Evolutionary conservation across 2,888 invertebrate genomes (phyloP).

Genomic region (Priocnemis perturbator): DNA sequence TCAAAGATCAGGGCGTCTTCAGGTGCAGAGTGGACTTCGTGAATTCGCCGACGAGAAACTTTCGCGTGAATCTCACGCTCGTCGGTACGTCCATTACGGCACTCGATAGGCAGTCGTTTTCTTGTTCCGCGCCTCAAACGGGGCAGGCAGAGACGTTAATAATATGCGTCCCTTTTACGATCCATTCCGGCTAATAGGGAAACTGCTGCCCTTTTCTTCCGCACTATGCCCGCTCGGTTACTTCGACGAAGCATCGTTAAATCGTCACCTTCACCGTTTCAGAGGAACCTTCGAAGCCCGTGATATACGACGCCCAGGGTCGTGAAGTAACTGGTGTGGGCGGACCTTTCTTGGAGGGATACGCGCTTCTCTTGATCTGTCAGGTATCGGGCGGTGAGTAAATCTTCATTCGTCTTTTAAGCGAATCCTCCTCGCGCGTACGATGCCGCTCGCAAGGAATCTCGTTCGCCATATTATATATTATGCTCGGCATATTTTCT

Average conservation of each 20-base stretch:
- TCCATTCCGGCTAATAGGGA: background rate
- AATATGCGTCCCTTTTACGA: background rate
- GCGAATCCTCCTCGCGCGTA: background rate
- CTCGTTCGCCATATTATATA: background rate
- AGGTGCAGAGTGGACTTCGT: constrained; percentile 93
- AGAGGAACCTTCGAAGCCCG: constrained; percentile 89
- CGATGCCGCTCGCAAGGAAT: background rate
- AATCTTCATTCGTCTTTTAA: background rate
- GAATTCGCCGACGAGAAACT: constrained; percentile 92
- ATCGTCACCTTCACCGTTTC: constrained; percentile 65
- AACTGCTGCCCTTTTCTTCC: background rate
- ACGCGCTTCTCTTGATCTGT: constrained; percentile 88
- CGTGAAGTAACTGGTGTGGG: constrained; percentile 86
- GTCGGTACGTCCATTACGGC: constrained; percentile 82
- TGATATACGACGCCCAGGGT: constrained; percentile 90
- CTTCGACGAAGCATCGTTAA: constrained; percentile 17
- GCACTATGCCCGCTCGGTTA: background rate
- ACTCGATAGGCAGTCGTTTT: background rate
- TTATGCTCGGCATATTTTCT: no score
- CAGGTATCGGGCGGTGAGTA: constrained; percentile 90
- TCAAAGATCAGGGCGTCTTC: constrained; percentile 88
- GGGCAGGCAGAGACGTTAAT: background rate
- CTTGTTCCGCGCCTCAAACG: background rate
- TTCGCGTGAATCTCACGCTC: constrained; percentile 89
- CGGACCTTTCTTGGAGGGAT: constrained; percentile 92